Percentiles rank a stretch among this genome's conserved stretches.
Conservation (phyloP, 2,113 vertebrate genomes). For the Hypanus sabinus region DNA sequence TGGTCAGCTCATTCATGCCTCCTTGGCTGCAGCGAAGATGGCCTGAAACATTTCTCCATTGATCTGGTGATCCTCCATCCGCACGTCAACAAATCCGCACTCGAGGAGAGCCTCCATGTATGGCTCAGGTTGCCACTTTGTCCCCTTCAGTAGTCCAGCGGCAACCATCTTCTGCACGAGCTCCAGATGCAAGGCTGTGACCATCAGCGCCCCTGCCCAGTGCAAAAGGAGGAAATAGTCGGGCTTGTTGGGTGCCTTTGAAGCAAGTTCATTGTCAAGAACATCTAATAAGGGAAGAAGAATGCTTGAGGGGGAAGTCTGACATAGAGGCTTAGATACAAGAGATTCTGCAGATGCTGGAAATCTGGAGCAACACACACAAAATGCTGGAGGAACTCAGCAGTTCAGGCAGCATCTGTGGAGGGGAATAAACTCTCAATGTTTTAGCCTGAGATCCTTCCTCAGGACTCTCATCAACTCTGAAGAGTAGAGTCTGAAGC, state of each 20-base stretch:
- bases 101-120: constrained; percentile 55
- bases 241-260: not conserved
- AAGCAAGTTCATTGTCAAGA: not conserved
- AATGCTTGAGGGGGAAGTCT: too few relatives aligned
- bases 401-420: too few relatives aligned
- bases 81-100: constrained; percentile 53
- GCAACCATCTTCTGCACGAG: not conserved
- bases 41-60: constrained; percentile 47
- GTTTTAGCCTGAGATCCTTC: too few relatives aligned
- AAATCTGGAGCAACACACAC: too few relatives aligned
- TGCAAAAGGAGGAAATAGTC: not conserved
- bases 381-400: too few relatives aligned
- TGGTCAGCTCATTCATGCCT: too few relatives aligned
- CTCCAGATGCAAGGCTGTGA: constrained; percentile 12
- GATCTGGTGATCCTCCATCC: constrained; percentile 49
- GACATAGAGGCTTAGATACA: too few relatives aligned
- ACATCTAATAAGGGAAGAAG: not conserved
- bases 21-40: constrained; percentile 52
- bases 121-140: constrained; percentile 50
- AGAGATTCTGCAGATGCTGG: too few relatives aligned
- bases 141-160: not conserved
- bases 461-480: too few relatives aligned
- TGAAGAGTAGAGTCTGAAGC: too few relatives aligned
- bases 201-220: constrained; percentile 36
- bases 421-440: too few relatives aligned